Conservation (phyloP, 1,140 invertebrate species). For the Pinna nobilis region DNA sequence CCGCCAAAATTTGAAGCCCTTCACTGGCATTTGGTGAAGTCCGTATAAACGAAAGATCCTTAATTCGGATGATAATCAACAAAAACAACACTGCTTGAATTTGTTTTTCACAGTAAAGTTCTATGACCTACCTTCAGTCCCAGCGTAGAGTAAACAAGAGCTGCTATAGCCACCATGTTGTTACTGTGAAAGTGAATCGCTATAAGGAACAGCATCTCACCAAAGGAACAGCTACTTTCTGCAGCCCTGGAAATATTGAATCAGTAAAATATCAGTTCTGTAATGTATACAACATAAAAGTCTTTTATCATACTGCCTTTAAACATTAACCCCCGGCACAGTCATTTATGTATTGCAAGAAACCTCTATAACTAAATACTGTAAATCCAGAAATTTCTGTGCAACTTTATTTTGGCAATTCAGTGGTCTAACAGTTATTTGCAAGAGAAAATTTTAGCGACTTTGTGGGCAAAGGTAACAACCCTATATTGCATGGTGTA, state of each 20-base stretch:
- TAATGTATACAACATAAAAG: background rate
- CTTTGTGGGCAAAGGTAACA: too few relatives aligned
- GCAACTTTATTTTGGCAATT: too few relatives aligned
- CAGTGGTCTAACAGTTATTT: too few relatives aligned
- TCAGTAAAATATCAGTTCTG: background rate
- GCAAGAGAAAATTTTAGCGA: too few relatives aligned
- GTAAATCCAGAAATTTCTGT: too few relatives aligned
- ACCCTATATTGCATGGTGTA: too few relatives aligned
- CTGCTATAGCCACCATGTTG: slow-evolving; percentile 90
- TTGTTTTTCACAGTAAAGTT: background rate
- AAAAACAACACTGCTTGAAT: background rate
- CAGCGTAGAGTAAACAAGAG: slow-evolving; percentile 93
- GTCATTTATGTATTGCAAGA: too few relatives aligned
- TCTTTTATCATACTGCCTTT: background rate
- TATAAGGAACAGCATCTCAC: slow-evolving; percentile 96
- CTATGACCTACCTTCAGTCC: slow-evolving; percentile 89
- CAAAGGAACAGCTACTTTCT: slow-evolving; percentile 80
- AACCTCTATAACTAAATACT: too few relatives aligned
- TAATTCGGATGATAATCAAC: too few relatives aligned
- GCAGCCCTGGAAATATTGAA: slow-evolving; percentile 58
- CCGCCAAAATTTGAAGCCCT: too few relatives aligned
- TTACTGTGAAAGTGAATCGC: slow-evolving; percentile 98
- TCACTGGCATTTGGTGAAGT: too few relatives aligned
- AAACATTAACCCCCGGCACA: background rate
- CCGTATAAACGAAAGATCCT: too few relatives aligned